These are phyloP conservation scores for Cliona cf. orientalis DNA, from an alignment of 37 sponge, comb jelly and placozoan genomes.

Conservation along the genomic window DNA sequence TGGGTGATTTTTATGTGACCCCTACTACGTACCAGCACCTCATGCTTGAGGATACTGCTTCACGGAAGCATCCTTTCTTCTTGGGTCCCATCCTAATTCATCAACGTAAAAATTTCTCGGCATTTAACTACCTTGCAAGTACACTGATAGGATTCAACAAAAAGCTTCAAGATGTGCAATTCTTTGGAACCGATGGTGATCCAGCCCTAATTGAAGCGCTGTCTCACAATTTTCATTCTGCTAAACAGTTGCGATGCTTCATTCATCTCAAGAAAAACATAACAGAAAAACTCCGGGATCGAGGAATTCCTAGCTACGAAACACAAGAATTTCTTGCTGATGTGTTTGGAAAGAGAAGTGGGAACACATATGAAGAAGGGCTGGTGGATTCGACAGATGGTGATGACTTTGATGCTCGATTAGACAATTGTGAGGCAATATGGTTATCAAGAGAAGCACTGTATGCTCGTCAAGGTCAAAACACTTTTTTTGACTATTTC, in stretches of 20 bases:
- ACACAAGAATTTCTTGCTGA: constrained; percentile 36
- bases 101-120: too few relatives aligned
- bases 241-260: constrained; percentile 49
- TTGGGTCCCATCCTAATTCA: too few relatives aligned
- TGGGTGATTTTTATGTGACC: constrained; percentile 57
- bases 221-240: constrained; percentile 40
- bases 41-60: constrained; percentile 21
- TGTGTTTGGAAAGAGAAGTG: constrained; percentile 55
- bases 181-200: too few relatives aligned
- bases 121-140: too few relatives aligned
- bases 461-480: too few relatives aligned
- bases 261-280: constrained; percentile 54
- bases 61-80: constrained; percentile 36
- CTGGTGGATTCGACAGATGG: constrained; percentile 37
- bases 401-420: constrained; percentile 24
- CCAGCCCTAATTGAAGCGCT: constrained; percentile 37
- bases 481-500: too few relatives aligned
- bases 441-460: too few relatives aligned
- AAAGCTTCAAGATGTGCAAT: too few relatives aligned
- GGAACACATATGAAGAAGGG: constrained; percentile 33
- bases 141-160: too few relatives aligned
- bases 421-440: background rate
- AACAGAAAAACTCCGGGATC: constrained; percentile 6
- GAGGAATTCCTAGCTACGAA: constrained; percentile 6
- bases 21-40: constrained; percentile 42